These are phyloP conservation scores for Sesia apiformis DNA, from an alignment of 2,888 invertebrate species.

Conservation along the genomic window DNA sequence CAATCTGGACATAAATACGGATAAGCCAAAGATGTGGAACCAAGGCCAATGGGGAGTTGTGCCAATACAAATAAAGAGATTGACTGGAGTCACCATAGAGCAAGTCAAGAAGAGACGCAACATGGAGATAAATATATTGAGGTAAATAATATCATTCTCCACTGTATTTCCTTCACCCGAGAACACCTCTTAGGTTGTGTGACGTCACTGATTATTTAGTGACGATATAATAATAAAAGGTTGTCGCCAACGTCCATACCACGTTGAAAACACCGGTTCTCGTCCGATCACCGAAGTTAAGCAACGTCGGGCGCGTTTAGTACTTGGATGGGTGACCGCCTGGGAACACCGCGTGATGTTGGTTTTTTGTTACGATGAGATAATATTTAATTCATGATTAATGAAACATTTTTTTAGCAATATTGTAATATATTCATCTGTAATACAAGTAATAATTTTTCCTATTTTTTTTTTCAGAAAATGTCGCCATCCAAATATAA, in stretches of 20 bases:
- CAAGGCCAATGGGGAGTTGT: constrained; percentile 57
- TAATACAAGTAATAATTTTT: constrained; percentile 5
- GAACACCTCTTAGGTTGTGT: constrained; percentile 14
- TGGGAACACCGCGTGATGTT: constrained; percentile 28
- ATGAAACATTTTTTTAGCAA: no score
- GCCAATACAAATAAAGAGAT: constrained; percentile 52
- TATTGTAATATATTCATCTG: no score
- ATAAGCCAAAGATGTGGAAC: constrained; percentile 39
- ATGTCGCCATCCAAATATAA: constrained; percentile 68
- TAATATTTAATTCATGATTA: no score
- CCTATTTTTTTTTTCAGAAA: constrained; percentile 36
- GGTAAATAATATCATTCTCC: constrained; percentile 22
- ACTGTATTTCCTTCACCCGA: constrained; percentile 9
- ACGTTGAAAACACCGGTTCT: constrained; percentile 18
- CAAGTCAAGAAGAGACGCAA: constrained; percentile 48
- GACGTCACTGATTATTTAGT: neutral
- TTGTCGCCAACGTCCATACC: constrained; percentile 16
- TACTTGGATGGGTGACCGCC: constrained; percentile 51
- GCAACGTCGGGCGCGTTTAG: constrained; percentile 44
- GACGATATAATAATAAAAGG: neutral
- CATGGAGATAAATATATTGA: constrained; percentile 57
- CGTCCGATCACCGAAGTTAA: constrained; percentile 14
- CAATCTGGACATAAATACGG: constrained; percentile 41
- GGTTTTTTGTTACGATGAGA: constrained; percentile 8
- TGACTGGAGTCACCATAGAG: constrained; percentile 41